Percentiles rank a stretch among this genome's conserved stretches.
These are phyloP conservation scores for Macrosiphum euphorbiae DNA, from an alignment of 2,888 invertebrate genomes.

Conservation along the genomic window DNA sequence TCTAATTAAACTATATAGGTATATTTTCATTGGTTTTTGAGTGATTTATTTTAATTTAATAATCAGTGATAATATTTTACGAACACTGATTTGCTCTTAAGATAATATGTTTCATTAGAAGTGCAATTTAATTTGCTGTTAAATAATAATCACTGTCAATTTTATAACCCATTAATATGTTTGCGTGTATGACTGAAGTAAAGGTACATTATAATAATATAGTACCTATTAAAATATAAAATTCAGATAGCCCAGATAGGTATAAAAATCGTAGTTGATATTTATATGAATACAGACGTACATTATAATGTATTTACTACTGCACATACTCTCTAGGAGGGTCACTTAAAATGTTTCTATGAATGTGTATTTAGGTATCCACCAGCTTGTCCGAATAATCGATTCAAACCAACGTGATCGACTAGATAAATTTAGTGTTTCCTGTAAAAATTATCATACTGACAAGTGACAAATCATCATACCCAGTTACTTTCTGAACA, in stretches of 20 bases:
- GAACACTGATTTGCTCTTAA: not conserved
- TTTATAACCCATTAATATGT: not conserved
- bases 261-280: not conserved
- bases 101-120: not conserved
- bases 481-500: not conserved
- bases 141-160: not conserved
- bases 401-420: not conserved
- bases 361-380: not conserved
- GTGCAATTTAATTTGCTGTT: not conserved
- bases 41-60: conserved; percentile 5
- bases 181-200: not conserved
- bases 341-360: not conserved
- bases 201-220: not conserved
- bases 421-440: not conserved
- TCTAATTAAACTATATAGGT: not conserved
- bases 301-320: too few relatives aligned
- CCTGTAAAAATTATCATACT: not conserved
- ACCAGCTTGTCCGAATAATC: not conserved
- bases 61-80: not conserved
- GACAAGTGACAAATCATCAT: not conserved
- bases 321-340: not conserved
- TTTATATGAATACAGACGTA: not conserved
- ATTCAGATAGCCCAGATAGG: not conserved
- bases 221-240: not conserved
- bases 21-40: not conserved